Evolutionary conservation across 2,113 vertebrate species (phyloP).

Genomic region (Larimichthys polyactis): DNA sequence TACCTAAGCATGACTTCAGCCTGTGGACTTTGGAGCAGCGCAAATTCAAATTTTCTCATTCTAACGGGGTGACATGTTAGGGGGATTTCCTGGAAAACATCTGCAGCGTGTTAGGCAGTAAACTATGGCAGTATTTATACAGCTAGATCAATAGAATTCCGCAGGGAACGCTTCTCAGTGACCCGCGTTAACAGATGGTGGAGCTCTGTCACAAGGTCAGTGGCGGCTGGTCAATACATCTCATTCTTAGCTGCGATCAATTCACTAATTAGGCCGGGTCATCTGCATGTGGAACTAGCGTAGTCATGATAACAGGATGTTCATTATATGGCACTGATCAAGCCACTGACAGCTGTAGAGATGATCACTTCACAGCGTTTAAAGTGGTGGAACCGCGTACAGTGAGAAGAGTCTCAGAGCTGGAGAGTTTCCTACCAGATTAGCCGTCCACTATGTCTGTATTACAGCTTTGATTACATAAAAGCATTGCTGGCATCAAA

Average conservation of each 20-base stretch:
- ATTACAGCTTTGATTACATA: slow-evolving; percentile 1
- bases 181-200: slow-evolving; percentile 36
- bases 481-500: slow-evolving; percentile 20
- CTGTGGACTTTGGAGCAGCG: slow-evolving; percentile 44
- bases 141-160: slow-evolving; percentile 69
- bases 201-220: slow-evolving; percentile 62
- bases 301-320: slow-evolving; percentile 31
- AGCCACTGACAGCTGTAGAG: neutral
- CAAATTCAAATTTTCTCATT: slow-evolving; percentile 28
- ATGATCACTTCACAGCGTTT: slow-evolving; percentile 14
- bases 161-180: slow-evolving; percentile 38
- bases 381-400: neutral
- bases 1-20: slow-evolving; percentile 28
- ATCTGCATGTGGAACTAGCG: slow-evolving; percentile 30
- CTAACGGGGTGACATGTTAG: slow-evolving; percentile 1
- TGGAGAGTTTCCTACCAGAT: neutral
- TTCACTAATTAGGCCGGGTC: slow-evolving; percentile 50
- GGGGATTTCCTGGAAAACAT: slow-evolving; percentile 67
- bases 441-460: neutral
- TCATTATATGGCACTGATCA: slow-evolving; percentile 10
- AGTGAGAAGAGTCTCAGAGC: neutral
- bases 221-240: slow-evolving; percentile 47
- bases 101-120: slow-evolving; percentile 55
- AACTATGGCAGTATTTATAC: slow-evolving; percentile 55
- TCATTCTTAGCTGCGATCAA: slow-evolving; percentile 57